Conservation (phyloP, 2,113 vertebrate species). For the Rhineura floridana region DNA sequence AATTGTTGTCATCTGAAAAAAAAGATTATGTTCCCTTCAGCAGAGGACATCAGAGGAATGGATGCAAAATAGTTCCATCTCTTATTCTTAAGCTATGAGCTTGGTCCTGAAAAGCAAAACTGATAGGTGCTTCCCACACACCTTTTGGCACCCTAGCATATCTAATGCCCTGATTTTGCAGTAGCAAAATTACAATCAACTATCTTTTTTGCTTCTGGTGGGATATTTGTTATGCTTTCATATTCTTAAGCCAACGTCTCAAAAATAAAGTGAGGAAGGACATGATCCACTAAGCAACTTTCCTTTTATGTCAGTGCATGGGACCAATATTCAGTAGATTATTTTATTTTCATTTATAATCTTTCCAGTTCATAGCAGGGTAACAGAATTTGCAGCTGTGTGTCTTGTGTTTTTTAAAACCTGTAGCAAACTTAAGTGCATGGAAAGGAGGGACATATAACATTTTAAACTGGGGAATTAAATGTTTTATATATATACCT, state of each 20-base stretch:
- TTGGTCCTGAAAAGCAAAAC: constrained; percentile 15
- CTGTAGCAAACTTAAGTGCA: background rate
- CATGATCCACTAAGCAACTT: background rate
- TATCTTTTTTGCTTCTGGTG: background rate
- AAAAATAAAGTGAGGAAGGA: background rate
- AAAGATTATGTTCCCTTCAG: constrained; percentile 63
- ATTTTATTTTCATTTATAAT: background rate
- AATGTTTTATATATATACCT: no score
- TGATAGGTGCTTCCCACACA: background rate
- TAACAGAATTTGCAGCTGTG: background rate
- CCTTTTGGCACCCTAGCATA: background rate
- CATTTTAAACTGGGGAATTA: background rate
- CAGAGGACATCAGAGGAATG: constrained; percentile 60
- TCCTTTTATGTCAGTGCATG: background rate
- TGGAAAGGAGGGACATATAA: background rate
- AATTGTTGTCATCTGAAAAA: constrained; percentile 17
- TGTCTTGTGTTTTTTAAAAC: background rate
- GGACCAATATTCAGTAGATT: background rate
- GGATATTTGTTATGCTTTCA: background rate
- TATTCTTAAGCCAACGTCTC: constrained; percentile 7
- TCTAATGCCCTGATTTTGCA: background rate
- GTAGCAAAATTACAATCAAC: constrained; percentile 1
- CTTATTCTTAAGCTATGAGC: constrained; percentile 23
- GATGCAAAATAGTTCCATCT: constrained; percentile 40
- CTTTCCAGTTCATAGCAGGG: background rate